phyloP scores from a whole-genome alignment of 2,888 invertebrate genomes.

The Platerodrilus igneus region DNA sequence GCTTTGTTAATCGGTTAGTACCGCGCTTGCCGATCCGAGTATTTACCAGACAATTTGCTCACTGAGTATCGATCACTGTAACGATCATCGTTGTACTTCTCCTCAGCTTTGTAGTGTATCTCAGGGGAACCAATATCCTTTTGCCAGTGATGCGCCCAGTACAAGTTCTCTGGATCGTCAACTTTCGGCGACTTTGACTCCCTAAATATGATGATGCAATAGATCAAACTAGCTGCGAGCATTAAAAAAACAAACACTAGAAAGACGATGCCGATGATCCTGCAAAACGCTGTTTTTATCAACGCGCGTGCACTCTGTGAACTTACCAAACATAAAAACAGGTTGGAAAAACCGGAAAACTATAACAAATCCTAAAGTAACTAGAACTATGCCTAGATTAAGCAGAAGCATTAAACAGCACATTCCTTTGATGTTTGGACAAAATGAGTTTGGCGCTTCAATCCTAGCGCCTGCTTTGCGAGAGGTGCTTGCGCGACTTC shows the following conservation, averaged over 20 bases:
- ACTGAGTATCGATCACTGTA: constrained; percentile 66
- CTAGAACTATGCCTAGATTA: constrained; percentile 79
- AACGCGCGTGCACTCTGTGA: not conserved
- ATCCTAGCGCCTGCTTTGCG: constrained; percentile 73
- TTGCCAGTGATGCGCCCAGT: constrained; percentile 90
- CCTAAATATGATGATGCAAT: constrained; percentile 79
- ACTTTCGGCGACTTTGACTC: constrained; percentile 73
- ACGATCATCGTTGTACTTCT: constrained; percentile 65
- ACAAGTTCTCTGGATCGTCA: constrained; percentile 75
- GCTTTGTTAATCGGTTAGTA: too few species aligned
- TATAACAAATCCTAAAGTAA: constrained; percentile 84
- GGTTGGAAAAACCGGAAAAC: constrained; percentile 86
- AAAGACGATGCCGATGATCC: constrained; percentile 84
- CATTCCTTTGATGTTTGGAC: constrained; percentile 83
- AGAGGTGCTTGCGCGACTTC: constrained; percentile 58
- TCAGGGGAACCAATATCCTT: constrained; percentile 77
- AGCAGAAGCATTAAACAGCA: constrained; percentile 84
- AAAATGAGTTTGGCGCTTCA: constrained; percentile 85
- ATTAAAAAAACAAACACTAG: constrained; percentile 84
- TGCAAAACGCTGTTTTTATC: constrained; percentile 45
- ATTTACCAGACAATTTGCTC: constrained; percentile 71
- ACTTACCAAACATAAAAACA: constrained; percentile 78
- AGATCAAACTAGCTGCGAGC: constrained; percentile 76
- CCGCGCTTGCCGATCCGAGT: constrained; percentile 57
- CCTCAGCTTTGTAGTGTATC: constrained; percentile 71